phyloP scores from a whole-genome alignment of 2,797 vertebrate species.

The Bovichtus variegatus region DNA sequence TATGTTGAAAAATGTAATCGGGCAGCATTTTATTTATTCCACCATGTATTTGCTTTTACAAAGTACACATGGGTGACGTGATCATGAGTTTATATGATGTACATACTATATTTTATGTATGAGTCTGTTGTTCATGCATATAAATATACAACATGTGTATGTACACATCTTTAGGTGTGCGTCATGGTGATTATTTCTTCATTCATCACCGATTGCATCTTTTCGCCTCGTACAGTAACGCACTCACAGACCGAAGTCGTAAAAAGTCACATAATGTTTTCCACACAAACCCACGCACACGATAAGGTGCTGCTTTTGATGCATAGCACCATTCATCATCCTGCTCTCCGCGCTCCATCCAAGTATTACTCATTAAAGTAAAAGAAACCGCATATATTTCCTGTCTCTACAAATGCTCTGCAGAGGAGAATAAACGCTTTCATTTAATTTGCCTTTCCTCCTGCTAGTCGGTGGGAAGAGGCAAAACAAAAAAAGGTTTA shows the following conservation, averaged over 20 bases:
- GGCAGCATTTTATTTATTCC: too few relatives aligned
- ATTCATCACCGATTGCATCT: neutral
- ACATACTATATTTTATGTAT: too few relatives aligned
- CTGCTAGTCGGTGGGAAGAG: neutral
- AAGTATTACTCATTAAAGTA: slow-evolving; percentile 40
- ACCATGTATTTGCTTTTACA: too few relatives aligned
- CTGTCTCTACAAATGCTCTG: slow-evolving; percentile 4
- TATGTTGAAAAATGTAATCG: too few relatives aligned
- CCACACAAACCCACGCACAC: slow-evolving; percentile 35
- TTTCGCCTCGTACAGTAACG: neutral
- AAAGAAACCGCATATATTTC: slow-evolving; percentile 12
- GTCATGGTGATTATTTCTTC: slow-evolving; percentile 7
- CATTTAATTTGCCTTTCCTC: slow-evolving; percentile 33
- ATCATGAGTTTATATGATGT: too few relatives aligned
- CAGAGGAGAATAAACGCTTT: slow-evolving; percentile 17
- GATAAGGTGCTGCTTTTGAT: slow-evolving; percentile 38
- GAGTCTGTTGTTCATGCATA: neutral
- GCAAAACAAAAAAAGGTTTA: slow-evolving; percentile 11
- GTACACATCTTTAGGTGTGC: neutral
- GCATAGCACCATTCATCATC: slow-evolving; percentile 43
- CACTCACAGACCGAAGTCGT: slow-evolving; percentile 24
- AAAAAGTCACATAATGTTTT: slow-evolving; percentile 38
- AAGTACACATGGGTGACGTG: too few relatives aligned
- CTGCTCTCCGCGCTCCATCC: slow-evolving; percentile 22
- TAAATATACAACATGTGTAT: neutral